Conservation (phyloP, 2,888 invertebrate species). For the Campaea margaritaria region DNA sequence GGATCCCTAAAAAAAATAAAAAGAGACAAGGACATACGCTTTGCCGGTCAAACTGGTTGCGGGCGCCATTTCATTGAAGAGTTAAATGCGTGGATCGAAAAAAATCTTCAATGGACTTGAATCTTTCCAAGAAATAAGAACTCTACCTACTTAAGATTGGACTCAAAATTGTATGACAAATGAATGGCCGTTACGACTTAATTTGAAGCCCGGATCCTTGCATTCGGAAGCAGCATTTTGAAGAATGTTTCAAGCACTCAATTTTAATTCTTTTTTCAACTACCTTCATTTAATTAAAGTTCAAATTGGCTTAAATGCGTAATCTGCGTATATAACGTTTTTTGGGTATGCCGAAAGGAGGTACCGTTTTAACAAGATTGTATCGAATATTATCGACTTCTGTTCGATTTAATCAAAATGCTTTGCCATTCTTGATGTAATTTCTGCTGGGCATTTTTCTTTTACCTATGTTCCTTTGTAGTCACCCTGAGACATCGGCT, state of each 20-base stretch:
- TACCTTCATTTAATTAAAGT: constrained; percentile 39
- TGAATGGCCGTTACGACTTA: constrained; percentile 3
- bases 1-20: constrained; percentile 41
- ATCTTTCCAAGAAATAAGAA: constrained; percentile 26
- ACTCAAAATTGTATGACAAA: constrained; percentile 11
- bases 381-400: constrained; percentile 47
- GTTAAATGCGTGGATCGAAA: constrained; percentile 59
- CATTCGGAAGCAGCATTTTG: constrained; percentile 48
- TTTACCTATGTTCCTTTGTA: neutral
- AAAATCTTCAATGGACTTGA: constrained; percentile 49
- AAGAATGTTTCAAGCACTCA: constrained; percentile 55
- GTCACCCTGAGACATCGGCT: too few species aligned
- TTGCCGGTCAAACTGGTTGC: constrained; percentile 57
- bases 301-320: constrained; percentile 38
- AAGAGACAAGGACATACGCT: constrained; percentile 43
- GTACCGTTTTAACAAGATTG: constrained; percentile 57
- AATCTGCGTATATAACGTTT: constrained; percentile 28
- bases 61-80: constrained; percentile 70
- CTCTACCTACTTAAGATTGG: fast-evolving
- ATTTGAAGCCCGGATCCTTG: constrained; percentile 19
- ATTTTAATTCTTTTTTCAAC: constrained; percentile 51
- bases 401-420: constrained; percentile 39
- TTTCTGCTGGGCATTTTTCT: neutral
- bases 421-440: constrained; percentile 5
- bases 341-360: constrained; percentile 44